Evolutionary conservation across 2,888 invertebrate species (phyloP).

Genomic region (Notocelia uddmanniana): DNA sequence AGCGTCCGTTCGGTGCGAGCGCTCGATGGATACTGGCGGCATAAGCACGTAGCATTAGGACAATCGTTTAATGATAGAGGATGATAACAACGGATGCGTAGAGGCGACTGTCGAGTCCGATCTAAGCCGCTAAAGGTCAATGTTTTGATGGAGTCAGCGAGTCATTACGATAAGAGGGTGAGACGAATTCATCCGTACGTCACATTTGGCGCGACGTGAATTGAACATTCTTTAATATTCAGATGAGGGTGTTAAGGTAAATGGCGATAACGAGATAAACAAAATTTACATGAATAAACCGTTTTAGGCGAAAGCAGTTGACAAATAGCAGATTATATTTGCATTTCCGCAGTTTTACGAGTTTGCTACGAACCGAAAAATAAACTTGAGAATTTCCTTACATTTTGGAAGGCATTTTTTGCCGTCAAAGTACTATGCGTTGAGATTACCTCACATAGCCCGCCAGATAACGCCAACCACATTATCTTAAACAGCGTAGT

Average conservation of each 20-base stretch:
- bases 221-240: slow-evolving; percentile 22
- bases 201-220: slow-evolving; percentile 32
- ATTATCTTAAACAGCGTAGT: slow-evolving; percentile 42
- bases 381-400: slow-evolving; percentile 5
- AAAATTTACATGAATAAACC: slow-evolving; percentile 41
- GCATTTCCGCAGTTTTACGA: slow-evolving; percentile 26
- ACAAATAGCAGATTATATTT: slow-evolving; percentile 37
- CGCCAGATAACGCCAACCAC: slow-evolving; percentile 41
- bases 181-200: slow-evolving; percentile 36
- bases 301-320: slow-evolving; percentile 32
- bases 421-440: slow-evolving; percentile 15
- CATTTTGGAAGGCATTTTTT: slow-evolving; percentile 26
- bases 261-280: slow-evolving; percentile 42
- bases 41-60: slow-evolving; percentile 41
- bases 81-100: slow-evolving; percentile 61
- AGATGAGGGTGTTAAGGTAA: slow-evolving; percentile 34
- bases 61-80: slow-evolving; percentile 55
- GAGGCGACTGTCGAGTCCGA: slow-evolving; percentile 50
- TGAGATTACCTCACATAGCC: slow-evolving; percentile 23
- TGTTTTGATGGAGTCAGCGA: slow-evolving; percentile 80
- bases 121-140: slow-evolving; percentile 78
- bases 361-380: slow-evolving; percentile 3
- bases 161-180: slow-evolving; percentile 55
- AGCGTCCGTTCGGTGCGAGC: slow-evolving; percentile 38
- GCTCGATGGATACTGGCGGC: slow-evolving; percentile 39